phyloP scores from a whole-genome alignment of 1,140 invertebrate species.

The Caenorhabditis remanei region DNA sequence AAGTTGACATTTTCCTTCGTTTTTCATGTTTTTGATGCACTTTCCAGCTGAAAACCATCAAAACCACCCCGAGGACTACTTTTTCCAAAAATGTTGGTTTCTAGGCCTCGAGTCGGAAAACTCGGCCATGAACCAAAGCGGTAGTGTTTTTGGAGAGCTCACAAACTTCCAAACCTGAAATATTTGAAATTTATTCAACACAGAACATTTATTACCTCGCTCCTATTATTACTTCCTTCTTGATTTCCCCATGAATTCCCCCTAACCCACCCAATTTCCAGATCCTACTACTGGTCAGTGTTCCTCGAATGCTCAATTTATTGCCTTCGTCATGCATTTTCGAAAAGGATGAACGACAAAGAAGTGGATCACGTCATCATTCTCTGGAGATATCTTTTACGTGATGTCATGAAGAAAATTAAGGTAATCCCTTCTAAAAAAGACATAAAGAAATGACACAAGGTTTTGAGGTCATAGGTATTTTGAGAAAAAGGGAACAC shows the following conservation, averaged over 20 bases:
- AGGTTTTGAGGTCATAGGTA: background rate
- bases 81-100: too few species aligned
- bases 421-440: slow-evolving; percentile 55
- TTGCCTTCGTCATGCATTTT: slow-evolving; percentile 50
- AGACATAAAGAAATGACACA: background rate
- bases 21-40: too few species aligned
- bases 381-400: slow-evolving; percentile 62
- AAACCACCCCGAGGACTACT: too few species aligned
- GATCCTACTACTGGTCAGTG: slow-evolving; percentile 65
- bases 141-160: too few species aligned
- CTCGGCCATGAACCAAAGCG: too few species aligned
- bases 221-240: too few species aligned
- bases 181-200: too few species aligned
- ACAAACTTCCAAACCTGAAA: too few species aligned
- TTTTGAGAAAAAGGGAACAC: background rate
- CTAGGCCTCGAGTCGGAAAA: too few species aligned
- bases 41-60: too few species aligned
- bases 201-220: too few species aligned
- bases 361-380: slow-evolving; percentile 63
- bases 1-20: too few species aligned
- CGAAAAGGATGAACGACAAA: slow-evolving; percentile 60
- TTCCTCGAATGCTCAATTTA: slow-evolving; percentile 68
- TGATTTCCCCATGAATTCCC: background rate
- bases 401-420: slow-evolving; percentile 65
- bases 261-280: slow-evolving; percentile 16